These are phyloP conservation scores for Apotomis betuletana DNA, from an alignment of 2,888 invertebrate species.

Conservation along the genomic window DNA sequence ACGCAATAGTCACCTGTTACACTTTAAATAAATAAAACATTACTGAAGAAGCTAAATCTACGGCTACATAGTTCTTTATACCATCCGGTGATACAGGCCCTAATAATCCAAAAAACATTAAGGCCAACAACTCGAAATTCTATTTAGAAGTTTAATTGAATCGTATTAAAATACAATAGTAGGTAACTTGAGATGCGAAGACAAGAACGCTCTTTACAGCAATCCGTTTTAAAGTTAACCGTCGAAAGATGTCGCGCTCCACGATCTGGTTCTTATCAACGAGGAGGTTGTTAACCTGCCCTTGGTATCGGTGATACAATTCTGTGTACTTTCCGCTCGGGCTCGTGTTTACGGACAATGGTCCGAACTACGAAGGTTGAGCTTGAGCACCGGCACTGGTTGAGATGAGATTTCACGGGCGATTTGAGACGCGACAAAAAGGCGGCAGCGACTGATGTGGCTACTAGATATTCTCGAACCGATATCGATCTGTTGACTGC, in stretches of 20 bases:
- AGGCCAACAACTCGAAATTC: too few species aligned
- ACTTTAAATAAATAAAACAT: too few species aligned
- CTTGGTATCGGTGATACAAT: slow-evolving; percentile 30
- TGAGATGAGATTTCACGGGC: slow-evolving; percentile 62
- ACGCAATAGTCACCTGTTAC: too few species aligned
- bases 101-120: too few species aligned
- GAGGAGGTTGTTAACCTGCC: slow-evolving; percentile 32
- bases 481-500: slow-evolving; percentile 17
- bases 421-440: slow-evolving; percentile 65
- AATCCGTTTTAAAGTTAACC: neutral
- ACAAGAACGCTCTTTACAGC: neutral
- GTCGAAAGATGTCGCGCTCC: neutral
- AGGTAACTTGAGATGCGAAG: too few species aligned
- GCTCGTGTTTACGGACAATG: slow-evolving; percentile 28
- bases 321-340: slow-evolving; percentile 36
- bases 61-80: too few species aligned
- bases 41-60: too few species aligned
- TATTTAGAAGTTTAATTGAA: too few species aligned
- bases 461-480: slow-evolving; percentile 37
- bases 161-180: too few species aligned
- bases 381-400: slow-evolving; percentile 48
- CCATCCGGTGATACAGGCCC: too few species aligned
- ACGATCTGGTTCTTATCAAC: slow-evolving; percentile 15
- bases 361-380: slow-evolving; percentile 22
- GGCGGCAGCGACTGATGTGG: slow-evolving; percentile 55